Percentiles rank a stretch among this genome's conserved stretches.
Conservation (phyloP, 2,888 invertebrate species). For the Ornithoptera alexandrae region DNA sequence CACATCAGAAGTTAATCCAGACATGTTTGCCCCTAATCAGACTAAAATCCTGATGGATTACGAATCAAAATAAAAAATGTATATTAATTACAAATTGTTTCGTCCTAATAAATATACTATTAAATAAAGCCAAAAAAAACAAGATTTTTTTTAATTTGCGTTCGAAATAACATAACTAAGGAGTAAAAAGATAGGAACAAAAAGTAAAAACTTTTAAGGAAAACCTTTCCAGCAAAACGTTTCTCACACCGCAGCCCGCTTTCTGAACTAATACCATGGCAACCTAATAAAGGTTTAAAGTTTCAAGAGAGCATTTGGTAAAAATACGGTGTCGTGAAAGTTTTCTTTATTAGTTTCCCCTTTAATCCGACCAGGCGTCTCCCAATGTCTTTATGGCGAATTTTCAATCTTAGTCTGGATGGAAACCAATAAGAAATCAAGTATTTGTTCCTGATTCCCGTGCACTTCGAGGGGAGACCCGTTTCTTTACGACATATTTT, state of each 20-base stretch:
- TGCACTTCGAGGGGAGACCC: slow-evolving; percentile 73
- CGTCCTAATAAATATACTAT: neutral
- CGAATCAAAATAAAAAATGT: slow-evolving; percentile 5
- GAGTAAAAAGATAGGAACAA: slow-evolving; percentile 1
- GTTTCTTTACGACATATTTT: slow-evolving; percentile 79
- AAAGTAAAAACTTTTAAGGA: neutral
- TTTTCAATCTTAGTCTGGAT: slow-evolving; percentile 78
- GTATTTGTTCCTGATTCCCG: slow-evolving; percentile 76
- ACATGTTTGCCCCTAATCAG: slow-evolving; percentile 5
- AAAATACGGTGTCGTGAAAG: slow-evolving; percentile 79
- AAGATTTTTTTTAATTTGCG: neutral
- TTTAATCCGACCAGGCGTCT: slow-evolving; percentile 78
- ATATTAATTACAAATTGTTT: neutral
- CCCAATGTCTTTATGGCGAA: slow-evolving; percentile 79
- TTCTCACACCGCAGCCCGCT: slow-evolving; percentile 55
- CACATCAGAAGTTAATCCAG: neutral
- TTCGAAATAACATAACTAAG: neutral
- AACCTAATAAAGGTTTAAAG: slow-evolving; percentile 72
- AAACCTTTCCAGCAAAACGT: slow-evolving; percentile 16
- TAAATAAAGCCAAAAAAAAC: too few species aligned
- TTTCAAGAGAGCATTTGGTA: slow-evolving; percentile 73
- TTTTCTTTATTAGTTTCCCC: slow-evolving; percentile 79
- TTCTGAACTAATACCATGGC: slow-evolving; percentile 63
- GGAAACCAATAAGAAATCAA: slow-evolving; percentile 80
- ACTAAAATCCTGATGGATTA: slow-evolving; percentile 12